phyloP scores from a whole-genome alignment of 1,140 invertebrate species.

The Aphidius ervi region DNA sequence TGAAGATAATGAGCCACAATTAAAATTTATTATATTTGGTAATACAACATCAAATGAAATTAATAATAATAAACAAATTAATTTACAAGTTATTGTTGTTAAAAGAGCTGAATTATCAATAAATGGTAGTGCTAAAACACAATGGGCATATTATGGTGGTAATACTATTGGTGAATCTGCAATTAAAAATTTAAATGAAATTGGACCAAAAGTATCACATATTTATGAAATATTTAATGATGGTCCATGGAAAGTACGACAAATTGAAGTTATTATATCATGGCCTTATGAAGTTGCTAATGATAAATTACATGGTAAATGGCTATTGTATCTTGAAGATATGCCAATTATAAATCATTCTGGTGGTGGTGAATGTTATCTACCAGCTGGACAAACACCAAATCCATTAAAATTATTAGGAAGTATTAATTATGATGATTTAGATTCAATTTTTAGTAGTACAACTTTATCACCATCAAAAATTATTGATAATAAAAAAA shows the following conservation, averaged over 20 bases:
- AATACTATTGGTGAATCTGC: conserved; percentile 75
- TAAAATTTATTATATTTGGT: conserved; percentile 71
- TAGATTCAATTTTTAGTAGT: conserved; percentile 35
- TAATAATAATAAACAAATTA: conserved; percentile 55
- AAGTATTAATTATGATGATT: conserved; percentile 54
- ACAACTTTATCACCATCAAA: conserved; percentile 21
- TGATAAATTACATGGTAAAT: conserved; percentile 74
- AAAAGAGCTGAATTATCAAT: conserved; percentile 79
- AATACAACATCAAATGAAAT: conserved; percentile 83
- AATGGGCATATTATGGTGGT: conserved; percentile 78
- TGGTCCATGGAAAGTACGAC: conserved; percentile 79
- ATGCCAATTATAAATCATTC: conserved; percentile 58
- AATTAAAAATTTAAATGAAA: conserved; percentile 77
- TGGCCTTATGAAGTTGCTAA: conserved; percentile 89
- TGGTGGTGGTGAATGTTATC: conserved; percentile 61
- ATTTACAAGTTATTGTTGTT: conserved; percentile 65
- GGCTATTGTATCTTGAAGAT: conserved; percentile 85
- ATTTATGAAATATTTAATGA: conserved; percentile 82
- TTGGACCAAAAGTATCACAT: conserved; percentile 80
- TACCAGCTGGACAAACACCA: conserved; percentile 55
- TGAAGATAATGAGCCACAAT: conserved; percentile 63
- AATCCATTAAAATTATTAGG: conserved; percentile 67
- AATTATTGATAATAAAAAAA: conserved; percentile 21
- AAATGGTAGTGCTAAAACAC: conserved; percentile 59
- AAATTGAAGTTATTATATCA: conserved; percentile 73